These are phyloP conservation scores for Zingel zingel DNA, from an alignment of 2,113 vertebrate genomes.

Conservation along the genomic window DNA sequence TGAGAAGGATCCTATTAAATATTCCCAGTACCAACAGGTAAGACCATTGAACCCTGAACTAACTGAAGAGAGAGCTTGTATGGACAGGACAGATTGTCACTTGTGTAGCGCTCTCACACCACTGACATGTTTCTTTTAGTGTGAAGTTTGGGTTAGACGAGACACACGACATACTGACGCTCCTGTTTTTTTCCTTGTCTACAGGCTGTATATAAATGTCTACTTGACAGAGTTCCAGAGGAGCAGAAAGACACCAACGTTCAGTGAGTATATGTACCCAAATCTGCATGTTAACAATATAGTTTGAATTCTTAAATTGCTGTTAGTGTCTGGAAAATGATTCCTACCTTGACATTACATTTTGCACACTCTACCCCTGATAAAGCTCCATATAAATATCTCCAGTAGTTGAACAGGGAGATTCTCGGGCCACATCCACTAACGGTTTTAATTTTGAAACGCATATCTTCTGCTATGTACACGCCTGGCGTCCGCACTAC, in stretches of 20 bases:
- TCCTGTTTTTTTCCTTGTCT: constrained; percentile 14
- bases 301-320: not conserved
- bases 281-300: not conserved
- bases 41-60: constrained; percentile 15
- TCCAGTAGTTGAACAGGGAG: no score
- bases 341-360: not conserved
- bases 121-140: not conserved
- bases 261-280: constrained; percentile 86
- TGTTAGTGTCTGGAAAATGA: not conserved
- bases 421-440: no score
- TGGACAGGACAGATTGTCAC: not conserved
- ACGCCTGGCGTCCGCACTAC: no score
- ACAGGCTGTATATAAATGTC: constrained; percentile 92
- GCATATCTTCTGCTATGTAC: no score
- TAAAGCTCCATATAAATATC: no score
- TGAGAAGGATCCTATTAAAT: constrained; percentile 96
- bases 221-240: constrained; percentile 92
- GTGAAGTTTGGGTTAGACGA: not conserved
- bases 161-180: not conserved
- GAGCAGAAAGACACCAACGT: constrained; percentile 91
- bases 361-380: not conserved
- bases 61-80: not conserved
- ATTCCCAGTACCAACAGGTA: constrained; percentile 95
- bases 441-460: no score
- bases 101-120: not conserved